Percentiles rank a stretch among this genome's conserved stretches.
These are phyloP conservation scores for Bufo gargarizans DNA, from an alignment of 2,113 vertebrate species.

Conservation along the genomic window DNA sequence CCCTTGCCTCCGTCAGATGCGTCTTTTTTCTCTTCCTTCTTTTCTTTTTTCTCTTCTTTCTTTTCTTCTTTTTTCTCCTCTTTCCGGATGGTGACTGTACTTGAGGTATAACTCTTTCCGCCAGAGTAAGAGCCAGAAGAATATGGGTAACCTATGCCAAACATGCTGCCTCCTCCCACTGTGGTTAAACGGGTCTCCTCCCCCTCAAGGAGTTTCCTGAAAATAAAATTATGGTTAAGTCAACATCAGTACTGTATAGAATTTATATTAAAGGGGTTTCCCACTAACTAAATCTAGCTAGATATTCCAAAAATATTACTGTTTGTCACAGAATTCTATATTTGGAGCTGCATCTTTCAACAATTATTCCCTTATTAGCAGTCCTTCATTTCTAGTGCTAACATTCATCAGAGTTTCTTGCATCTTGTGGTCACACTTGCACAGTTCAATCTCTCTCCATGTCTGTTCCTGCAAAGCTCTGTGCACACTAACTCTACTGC, in stretches of 20 bases:
- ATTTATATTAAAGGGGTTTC: neutral
- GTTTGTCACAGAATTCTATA: no score
- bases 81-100: constrained; percentile 55
- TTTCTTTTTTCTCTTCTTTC: constrained; percentile 47
- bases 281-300: no score
- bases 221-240: neutral
- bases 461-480: no score
- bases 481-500: no score
- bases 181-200: constrained; percentile 81
- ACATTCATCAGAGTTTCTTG: no score
- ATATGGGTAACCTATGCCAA: constrained; percentile 73
- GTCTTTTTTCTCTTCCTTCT: neutral
- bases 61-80: constrained; percentile 50
- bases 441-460: no score
- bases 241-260: neutral
- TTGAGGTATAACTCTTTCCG: constrained; percentile 66
- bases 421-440: no score
- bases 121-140: constrained; percentile 64
- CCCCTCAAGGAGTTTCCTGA: constrained; percentile 82
- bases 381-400: no score
- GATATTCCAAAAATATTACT: no score
- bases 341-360: no score
- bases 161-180: constrained; percentile 62
- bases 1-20: constrained; percentile 37
- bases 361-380: no score